phyloP scores from a whole-genome alignment of 2,888 invertebrate genomes.

The Platypus cylindrus region DNA sequence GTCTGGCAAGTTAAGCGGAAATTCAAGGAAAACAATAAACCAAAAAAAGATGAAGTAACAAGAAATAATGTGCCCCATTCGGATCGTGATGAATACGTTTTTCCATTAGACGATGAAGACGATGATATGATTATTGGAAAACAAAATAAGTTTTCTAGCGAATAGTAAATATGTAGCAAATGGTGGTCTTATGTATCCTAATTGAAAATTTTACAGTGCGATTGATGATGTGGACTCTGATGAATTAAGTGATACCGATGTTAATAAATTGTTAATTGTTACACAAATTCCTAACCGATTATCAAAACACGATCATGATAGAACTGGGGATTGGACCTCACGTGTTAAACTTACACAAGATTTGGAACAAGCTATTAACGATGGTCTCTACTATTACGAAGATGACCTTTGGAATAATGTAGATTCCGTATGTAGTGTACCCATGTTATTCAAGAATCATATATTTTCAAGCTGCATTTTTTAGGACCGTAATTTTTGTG shows the following conservation, averaged over 20 bases:
- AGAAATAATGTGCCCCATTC: no score
- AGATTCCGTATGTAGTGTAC: slow-evolving; percentile 19
- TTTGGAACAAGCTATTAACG: slow-evolving; percentile 88
- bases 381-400: slow-evolving; percentile 93
- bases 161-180: slow-evolving; percentile 44
- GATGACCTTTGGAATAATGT: slow-evolving; percentile 75
- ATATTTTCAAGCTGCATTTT: slow-evolving; percentile 4
- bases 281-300: slow-evolving; percentile 66
- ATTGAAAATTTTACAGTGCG: slow-evolving; percentile 34
- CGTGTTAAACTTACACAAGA: slow-evolving; percentile 92
- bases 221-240: slow-evolving; percentile 67
- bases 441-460: not conserved
- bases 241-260: slow-evolving; percentile 85
- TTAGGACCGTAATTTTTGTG: slow-evolving; percentile 38
- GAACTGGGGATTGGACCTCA: slow-evolving; percentile 80
- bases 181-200: not conserved
- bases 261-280: slow-evolving; percentile 89
- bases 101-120: slow-evolving; percentile 94
- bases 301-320: slow-evolving; percentile 80
- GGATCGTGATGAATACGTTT: slow-evolving; percentile 77
- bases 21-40: slow-evolving; percentile 30
- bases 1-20: slow-evolving; percentile 31
- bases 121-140: slow-evolving; percentile 65
- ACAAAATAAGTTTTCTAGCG: slow-evolving; percentile 69
- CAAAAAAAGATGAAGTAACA: slow-evolving; percentile 19